Percentiles rank a stretch among this genome's conserved stretches.
These are phyloP conservation scores for Acinonyx jubatus DNA, from an alignment of 2,113 vertebrate species.

Conservation along the genomic window DNA sequence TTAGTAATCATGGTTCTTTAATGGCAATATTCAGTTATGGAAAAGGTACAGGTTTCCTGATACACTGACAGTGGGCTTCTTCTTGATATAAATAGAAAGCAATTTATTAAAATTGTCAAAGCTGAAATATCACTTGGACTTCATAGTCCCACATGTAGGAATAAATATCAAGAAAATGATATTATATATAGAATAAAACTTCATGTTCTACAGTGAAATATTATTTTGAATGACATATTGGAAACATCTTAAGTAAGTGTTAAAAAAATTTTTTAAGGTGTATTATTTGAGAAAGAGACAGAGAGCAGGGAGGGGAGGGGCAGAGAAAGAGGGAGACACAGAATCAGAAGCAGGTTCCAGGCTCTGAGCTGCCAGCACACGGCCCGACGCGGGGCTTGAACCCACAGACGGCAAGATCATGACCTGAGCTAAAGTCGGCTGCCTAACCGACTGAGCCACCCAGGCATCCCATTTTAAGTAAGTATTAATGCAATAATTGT, in stretches of 20 bases:
- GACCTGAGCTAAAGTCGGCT: too few relatives aligned
- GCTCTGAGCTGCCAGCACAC: too few relatives aligned
- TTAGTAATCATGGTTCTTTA: background rate
- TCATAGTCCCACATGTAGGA: background rate
- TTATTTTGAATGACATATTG: constrained; percentile 17
- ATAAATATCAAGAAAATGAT: background rate
- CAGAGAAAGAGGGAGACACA: too few relatives aligned
- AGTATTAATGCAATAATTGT: background rate
- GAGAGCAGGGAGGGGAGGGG: too few relatives aligned
- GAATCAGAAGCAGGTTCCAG: too few relatives aligned
- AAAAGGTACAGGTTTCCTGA: background rate
- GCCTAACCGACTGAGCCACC: too few relatives aligned
- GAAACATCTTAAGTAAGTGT: background rate
- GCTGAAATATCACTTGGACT: background rate
- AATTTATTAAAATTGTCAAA: background rate
- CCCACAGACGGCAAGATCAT: too few relatives aligned
- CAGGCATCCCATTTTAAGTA: background rate
- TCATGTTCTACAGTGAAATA: background rate
- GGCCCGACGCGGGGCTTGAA: too few relatives aligned
- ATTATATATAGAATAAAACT: background rate
- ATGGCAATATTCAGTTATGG: background rate
- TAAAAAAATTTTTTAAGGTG: background rate
- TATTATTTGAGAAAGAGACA: too few relatives aligned
- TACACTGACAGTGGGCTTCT: background rate
- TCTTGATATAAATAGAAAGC: background rate